A percentile compares a stretch with the other conserved stretches of the same genome.
Evolutionary conservation across 2,113 vertebrate genomes (phyloP).

Genomic region (Perccottus glenii): DNA sequence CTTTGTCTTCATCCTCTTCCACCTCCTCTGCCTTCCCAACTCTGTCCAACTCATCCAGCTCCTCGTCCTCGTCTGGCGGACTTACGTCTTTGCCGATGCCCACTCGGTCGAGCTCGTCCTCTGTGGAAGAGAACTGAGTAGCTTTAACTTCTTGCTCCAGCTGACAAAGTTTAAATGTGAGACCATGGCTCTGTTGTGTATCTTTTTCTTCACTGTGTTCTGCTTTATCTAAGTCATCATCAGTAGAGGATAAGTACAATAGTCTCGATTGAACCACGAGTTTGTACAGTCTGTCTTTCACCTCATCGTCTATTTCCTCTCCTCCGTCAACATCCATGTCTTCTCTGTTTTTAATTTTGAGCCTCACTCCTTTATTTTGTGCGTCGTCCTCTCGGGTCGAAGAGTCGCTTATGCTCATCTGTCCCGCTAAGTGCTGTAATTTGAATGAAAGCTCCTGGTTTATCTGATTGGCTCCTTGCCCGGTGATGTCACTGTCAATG

Average conservation of each 20-base stretch:
- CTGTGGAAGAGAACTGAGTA: conserved; percentile 67
- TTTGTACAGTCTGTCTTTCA: conserved; percentile 41
- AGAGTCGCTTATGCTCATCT: conserved; percentile 17
- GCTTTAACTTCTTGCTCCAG: conserved; percentile 54
- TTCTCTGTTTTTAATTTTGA: conserved; percentile 6
- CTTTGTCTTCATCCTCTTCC: conserved; percentile 33
- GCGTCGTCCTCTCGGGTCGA: conserved; percentile 14
- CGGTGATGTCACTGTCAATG: conserved; percentile 6
- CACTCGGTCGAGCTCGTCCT: conserved; percentile 66
- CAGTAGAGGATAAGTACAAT: conserved; percentile 52
- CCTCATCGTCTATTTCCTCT: conserved; percentile 28
- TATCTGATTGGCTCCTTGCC: conserved; percentile 6
- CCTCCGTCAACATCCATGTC: conserved; percentile 26
- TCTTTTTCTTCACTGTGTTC: conserved; percentile 46
- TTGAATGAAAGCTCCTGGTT: conserved; percentile 42
- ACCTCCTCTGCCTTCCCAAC: conserved; percentile 29
- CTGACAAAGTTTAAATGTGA: conserved; percentile 48
- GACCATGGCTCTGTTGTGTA: conserved; percentile 14
- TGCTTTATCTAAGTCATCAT: conserved; percentile 47
- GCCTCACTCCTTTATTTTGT: not conserved
- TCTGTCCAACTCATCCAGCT: conserved; percentile 67
- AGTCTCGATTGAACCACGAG: conserved; percentile 61
- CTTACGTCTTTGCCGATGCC: conserved; percentile 20
- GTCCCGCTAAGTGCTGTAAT: conserved; percentile 10
- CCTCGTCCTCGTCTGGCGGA: conserved; percentile 17